Percentiles rank a stretch among this genome's conserved stretches.
phyloP scores from a whole-genome alignment of 2,888 invertebrate genomes.

The Brachypalpus laphriformis region DNA sequence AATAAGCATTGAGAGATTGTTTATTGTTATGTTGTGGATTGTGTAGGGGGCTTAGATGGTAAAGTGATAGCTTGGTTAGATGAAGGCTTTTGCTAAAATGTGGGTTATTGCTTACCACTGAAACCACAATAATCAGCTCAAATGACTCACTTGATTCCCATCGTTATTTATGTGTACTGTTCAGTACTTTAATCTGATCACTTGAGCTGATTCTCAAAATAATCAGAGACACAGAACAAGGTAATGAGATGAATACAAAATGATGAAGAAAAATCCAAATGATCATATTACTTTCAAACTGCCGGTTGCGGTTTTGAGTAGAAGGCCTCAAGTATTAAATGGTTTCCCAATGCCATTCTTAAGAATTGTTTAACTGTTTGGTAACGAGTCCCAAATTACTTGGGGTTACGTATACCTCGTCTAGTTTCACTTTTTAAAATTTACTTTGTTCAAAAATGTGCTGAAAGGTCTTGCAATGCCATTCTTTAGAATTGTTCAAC shows the following conservation, averaged over 20 bases:
- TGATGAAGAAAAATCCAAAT: not conserved
- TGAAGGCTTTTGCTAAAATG: constrained; percentile 25
- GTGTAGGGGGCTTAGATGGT: not conserved
- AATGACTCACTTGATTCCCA: constrained; percentile 8
- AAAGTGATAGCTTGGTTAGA: constrained; percentile 20
- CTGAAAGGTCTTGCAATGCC: too few relatives aligned
- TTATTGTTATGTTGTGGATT: constrained; percentile 24
- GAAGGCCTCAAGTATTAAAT: not conserved
- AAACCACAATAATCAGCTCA: constrained; percentile 24
- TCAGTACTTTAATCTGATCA: not conserved
- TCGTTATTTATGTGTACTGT: not conserved
- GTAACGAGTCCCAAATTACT: too few relatives aligned
- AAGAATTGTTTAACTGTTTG: too few relatives aligned
- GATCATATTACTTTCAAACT: not conserved
- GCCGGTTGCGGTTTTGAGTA: not conserved
- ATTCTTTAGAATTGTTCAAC: too few relatives aligned
- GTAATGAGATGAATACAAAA: not conserved
- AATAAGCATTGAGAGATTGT: constrained; percentile 19
- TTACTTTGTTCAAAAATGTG: too few relatives aligned
- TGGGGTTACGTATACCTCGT: too few relatives aligned
- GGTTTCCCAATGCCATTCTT: too few relatives aligned
- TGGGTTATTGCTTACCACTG: constrained; percentile 26
- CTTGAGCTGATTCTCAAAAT: not conserved
- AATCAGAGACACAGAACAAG: not conserved
- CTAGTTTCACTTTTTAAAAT: too few relatives aligned